A percentile compares a stretch with the other conserved stretches of the same genome.
phyloP scores from a whole-genome alignment of 2,113 vertebrate species.

The Phalacrocorax pelagicus region DNA sequence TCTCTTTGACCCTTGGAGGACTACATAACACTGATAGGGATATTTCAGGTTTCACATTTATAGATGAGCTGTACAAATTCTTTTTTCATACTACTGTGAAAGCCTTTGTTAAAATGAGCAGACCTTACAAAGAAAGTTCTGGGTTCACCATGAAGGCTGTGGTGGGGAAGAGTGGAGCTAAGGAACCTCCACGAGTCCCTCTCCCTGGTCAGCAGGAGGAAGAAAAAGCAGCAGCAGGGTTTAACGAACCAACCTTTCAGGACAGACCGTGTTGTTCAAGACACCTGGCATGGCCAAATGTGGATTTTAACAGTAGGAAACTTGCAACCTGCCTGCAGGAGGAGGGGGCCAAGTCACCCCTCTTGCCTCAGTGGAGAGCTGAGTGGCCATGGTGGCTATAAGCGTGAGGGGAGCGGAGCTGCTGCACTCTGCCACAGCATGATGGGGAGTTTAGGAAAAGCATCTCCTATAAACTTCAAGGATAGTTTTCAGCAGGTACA shows the following conservation, averaged over 20 bases:
- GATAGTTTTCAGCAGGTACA: not conserved
- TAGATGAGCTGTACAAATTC: not conserved
- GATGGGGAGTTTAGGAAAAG: not conserved
- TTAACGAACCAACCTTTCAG: accelerated
- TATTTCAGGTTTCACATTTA: not conserved
- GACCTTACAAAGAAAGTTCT: not conserved
- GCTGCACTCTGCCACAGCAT: not conserved
- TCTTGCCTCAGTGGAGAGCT: not conserved
- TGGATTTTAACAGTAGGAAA: not conserved
- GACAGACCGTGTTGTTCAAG: not conserved
- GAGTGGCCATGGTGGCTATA: not conserved
- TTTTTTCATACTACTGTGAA: not conserved
- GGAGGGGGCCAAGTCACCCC: not conserved
- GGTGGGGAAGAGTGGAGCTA: not conserved
- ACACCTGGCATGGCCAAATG: not conserved
- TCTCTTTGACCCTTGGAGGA: not conserved
- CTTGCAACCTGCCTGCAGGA: not conserved
- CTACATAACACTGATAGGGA: no score
- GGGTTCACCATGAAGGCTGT: not conserved
- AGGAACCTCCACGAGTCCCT: accelerated
- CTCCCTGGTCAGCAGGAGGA: not conserved
- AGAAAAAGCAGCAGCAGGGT: not conserved
- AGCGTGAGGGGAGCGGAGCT: not conserved
- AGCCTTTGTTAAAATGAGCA: not conserved
- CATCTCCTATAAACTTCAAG: not conserved